These are phyloP conservation scores for Helogale parvula DNA, from an alignment of 2,113 vertebrate species.

Conservation along the genomic window DNA sequence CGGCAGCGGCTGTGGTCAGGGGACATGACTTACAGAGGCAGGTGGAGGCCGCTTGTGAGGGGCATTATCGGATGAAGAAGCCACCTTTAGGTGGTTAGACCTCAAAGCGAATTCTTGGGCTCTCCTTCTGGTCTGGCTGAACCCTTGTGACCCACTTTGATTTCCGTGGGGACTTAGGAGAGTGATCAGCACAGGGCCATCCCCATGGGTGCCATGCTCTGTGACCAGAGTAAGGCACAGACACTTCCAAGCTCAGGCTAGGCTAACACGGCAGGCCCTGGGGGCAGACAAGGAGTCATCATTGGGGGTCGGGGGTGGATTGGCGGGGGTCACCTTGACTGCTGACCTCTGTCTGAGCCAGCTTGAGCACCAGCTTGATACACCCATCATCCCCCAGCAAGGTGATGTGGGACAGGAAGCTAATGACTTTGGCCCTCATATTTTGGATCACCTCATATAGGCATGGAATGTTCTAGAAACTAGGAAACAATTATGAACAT, in stretches of 20 bases:
- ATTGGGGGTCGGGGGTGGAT: accelerated
- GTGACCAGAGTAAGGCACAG: background rate
- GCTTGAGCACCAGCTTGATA: background rate
- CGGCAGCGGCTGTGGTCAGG: background rate
- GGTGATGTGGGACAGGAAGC: accelerated
- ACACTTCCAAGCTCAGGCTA: accelerated
- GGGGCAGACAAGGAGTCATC: too few species aligned
- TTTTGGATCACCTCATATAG: background rate
- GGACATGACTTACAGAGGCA: background rate
- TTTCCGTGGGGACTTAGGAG: background rate
- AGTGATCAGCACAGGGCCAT: background rate
- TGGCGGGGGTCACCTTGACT: background rate
- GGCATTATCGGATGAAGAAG: background rate
- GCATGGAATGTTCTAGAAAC: background rate
- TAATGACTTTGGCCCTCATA: accelerated
- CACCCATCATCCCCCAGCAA: background rate
- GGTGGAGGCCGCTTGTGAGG: background rate
- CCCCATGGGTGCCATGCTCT: accelerated
- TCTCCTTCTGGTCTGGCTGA: background rate
- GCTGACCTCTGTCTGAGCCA: background rate
- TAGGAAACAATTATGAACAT: background rate
- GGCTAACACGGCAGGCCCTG: accelerated
- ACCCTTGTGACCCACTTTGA: background rate
- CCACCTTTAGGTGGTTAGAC: background rate
- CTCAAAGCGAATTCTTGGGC: background rate